Evolutionary conservation across 2,888 invertebrate species (phyloP).

Genomic region (Omphaloscelis lunosa): DNA sequence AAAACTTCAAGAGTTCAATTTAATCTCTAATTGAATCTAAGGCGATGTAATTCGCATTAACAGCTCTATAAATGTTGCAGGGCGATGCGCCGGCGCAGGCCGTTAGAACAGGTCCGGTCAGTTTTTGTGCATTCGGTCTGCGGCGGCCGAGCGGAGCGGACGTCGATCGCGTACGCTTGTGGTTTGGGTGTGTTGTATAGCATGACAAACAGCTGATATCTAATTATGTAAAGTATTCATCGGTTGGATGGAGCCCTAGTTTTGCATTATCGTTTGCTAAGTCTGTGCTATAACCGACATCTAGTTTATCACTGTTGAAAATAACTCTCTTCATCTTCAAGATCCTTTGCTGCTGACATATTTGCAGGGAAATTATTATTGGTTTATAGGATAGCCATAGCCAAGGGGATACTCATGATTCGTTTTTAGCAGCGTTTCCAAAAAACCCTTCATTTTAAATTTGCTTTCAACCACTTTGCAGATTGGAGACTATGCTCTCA

Average conservation of each 20-base stretch:
- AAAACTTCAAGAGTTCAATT: conserved; percentile 44
- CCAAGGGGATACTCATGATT: too few species aligned
- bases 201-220: conserved; percentile 48
- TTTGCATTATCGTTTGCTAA: not conserved
- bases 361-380: too few species aligned
- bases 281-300: not conserved
- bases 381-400: too few species aligned
- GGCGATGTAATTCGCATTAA: conserved; percentile 60
- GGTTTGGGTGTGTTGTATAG: conserved; percentile 46
- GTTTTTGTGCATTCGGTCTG: conserved; percentile 78
- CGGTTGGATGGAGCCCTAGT: conserved; percentile 36
- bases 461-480: too few species aligned
- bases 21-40: conserved; percentile 68
- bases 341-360: too few species aligned
- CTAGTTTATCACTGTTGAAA: not conserved
- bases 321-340: too few species aligned
- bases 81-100: conserved; percentile 78
- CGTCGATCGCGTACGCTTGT: conserved; percentile 58
- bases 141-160: conserved; percentile 59
- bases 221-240: conserved; percentile 42
- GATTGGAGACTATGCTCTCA: too few species aligned
- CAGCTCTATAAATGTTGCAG: conserved; percentile 72
- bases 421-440: too few species aligned
- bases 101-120: conserved; percentile 83
- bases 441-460: too few species aligned